phyloP scores from a whole-genome alignment of 1,140 invertebrate genomes.

The Lepidurus couesii region DNA sequence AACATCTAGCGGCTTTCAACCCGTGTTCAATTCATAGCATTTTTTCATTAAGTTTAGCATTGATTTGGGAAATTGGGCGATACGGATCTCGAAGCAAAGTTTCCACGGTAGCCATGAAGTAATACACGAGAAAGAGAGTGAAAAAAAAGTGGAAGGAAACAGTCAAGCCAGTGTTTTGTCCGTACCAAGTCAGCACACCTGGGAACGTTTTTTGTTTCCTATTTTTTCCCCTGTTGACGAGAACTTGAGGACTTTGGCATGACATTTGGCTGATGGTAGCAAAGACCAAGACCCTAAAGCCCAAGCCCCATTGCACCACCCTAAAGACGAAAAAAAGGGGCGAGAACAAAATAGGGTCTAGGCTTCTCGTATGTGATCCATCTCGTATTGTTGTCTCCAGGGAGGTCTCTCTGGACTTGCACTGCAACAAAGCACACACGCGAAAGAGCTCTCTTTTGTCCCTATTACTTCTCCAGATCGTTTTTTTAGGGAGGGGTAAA shows the following conservation, averaged over 20 bases:
- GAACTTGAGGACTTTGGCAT: conserved; percentile 18
- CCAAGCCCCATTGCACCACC: neutral
- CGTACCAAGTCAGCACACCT: neutral
- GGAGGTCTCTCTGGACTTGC: neutral
- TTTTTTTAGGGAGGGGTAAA: neutral
- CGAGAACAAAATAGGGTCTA: neutral
- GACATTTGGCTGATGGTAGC: conserved; percentile 14
- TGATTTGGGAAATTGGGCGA: conserved; percentile 1
- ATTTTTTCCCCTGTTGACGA: neutral
- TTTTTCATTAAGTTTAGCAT: neutral
- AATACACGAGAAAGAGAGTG: neutral
- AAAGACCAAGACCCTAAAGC: neutral
- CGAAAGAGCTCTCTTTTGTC: conserved; percentile 1
- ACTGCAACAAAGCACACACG: conserved; percentile 13
- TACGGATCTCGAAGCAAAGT: conserved; percentile 1
- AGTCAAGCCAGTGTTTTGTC: neutral
- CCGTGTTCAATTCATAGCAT: neutral
- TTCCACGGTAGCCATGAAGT: neutral
- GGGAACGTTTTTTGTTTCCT: conserved; percentile 2
- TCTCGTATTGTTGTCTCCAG: conserved; percentile 22
- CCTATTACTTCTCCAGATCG: neutral
- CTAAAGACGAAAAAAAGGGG: neutral
- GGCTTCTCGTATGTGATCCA: conserved; percentile 14
- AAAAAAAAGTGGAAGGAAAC: neutral
- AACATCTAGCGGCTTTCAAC: neutral